Conservation (phyloP, 1,140 invertebrate species). For the Drosophila sturtevanti region DNA sequence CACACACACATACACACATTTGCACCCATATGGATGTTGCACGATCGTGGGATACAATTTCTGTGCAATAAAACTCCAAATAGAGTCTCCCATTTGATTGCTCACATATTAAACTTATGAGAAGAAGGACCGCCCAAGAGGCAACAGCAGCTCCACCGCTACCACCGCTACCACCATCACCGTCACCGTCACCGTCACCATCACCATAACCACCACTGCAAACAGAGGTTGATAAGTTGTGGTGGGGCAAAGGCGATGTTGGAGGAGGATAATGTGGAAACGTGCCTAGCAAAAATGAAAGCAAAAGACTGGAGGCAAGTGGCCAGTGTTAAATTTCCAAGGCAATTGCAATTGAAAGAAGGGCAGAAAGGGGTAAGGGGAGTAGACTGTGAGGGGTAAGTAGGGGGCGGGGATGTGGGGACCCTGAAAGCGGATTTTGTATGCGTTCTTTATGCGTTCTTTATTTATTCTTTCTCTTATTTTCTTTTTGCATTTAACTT, state of each 20-base stretch:
- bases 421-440: constrained; percentile 19
- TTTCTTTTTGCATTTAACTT: constrained; percentile 17
- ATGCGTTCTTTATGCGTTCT: constrained; percentile 6
- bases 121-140: constrained; percentile 2
- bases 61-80: constrained; percentile 9
- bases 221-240: not conserved
- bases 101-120: constrained; percentile 9
- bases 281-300: constrained; percentile 54
- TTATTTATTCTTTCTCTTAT: constrained; percentile 7
- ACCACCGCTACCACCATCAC: not conserved
- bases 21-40: not conserved
- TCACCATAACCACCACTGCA: not conserved
- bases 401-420: not conserved
- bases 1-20: constrained; percentile 37
- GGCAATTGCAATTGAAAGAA: constrained; percentile 54
- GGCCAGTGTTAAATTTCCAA: constrained; percentile 73
- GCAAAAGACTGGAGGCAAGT: constrained; percentile 16
- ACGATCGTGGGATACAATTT: constrained; percentile 7
- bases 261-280: constrained; percentile 31
- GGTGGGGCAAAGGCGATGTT: not conserved
- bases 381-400: not conserved
- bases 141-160: not conserved
- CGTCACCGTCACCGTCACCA: not conserved
- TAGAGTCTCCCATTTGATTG: constrained; percentile 9
- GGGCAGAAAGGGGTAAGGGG: constrained; percentile 9